Evolutionary conservation across 2,113 vertebrate species (phyloP).

Genomic region (Craseonycteris thonglongyai): DNA sequence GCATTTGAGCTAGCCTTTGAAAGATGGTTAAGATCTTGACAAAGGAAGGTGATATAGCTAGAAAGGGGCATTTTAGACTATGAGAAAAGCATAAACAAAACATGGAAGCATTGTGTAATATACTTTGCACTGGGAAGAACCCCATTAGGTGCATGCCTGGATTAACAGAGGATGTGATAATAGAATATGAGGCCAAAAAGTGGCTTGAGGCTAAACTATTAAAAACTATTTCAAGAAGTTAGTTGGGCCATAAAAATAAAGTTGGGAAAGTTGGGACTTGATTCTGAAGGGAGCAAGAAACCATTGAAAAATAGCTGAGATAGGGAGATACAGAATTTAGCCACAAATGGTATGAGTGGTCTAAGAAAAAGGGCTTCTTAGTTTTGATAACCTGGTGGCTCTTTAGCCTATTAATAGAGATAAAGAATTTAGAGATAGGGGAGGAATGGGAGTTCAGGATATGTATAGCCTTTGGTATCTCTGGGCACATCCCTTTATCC

Average conservation of each 20-base stretch:
- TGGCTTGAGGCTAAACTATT: neutral
- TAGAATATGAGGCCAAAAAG: neutral
- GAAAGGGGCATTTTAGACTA: neutral
- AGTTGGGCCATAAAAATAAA: neutral
- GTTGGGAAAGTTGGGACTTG: neutral
- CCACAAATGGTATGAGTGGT: neutral
- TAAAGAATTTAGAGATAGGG: neutral
- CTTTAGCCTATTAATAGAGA: neutral
- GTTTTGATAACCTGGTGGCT: neutral
- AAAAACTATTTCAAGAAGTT: neutral
- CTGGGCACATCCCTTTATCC: neutral
- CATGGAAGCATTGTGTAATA: neutral
- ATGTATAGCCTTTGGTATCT: neutral
- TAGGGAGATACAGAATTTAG: neutral
- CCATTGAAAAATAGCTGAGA: neutral
- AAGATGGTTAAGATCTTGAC: conserved; percentile 28
- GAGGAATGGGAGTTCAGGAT: neutral
- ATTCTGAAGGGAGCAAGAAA: conserved; percentile 16
- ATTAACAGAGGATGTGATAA: neutral
- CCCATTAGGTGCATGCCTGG: neutral
- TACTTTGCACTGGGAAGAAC: neutral
- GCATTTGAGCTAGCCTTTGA: neutral
- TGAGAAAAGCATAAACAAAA: neutral
- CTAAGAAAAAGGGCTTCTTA: neutral
- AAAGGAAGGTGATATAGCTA: neutral